These are phyloP conservation scores for Caenorhabditis inopinata DNA, from an alignment of 1,140 invertebrate species.

Conservation along the genomic window DNA sequence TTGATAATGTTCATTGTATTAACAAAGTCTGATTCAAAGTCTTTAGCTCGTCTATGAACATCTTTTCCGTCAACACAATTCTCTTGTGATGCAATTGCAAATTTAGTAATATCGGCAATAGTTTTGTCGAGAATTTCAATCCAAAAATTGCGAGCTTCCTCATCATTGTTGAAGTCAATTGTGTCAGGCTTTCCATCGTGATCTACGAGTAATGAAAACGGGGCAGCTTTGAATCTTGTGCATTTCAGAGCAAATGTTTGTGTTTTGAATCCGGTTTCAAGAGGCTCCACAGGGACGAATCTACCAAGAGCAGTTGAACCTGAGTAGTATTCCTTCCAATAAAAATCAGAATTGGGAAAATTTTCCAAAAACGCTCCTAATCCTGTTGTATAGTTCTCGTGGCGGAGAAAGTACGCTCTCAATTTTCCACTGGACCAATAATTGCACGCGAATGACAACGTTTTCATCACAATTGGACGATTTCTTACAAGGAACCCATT, in stretches of 20 bases:
- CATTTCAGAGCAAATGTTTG: slow-evolving; percentile 52
- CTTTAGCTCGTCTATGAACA: slow-evolving; percentile 77
- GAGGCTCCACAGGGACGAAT: slow-evolving; percentile 67
- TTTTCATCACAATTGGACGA: slow-evolving; percentile 78
- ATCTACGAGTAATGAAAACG: slow-evolving; percentile 72
- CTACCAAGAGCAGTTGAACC: slow-evolving; percentile 75
- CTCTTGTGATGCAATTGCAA: slow-evolving; percentile 77
- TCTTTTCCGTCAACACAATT: slow-evolving; percentile 71
- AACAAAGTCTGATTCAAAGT: slow-evolving; percentile 82
- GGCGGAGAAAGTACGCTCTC: slow-evolving; percentile 75
- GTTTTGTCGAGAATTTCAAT: slow-evolving; percentile 83
- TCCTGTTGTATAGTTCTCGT: slow-evolving; percentile 78
- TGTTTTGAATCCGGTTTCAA: slow-evolving; percentile 47
- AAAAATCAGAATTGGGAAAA: slow-evolving; percentile 71
- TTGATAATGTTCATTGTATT: slow-evolving; percentile 73
- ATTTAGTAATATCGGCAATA: slow-evolving; percentile 67
- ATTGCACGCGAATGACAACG: slow-evolving; percentile 76
- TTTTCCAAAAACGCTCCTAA: slow-evolving; percentile 75
- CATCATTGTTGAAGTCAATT: slow-evolving; percentile 81
- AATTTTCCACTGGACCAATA: slow-evolving; percentile 75
- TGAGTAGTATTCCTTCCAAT: slow-evolving; percentile 78
- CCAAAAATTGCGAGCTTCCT: slow-evolving; percentile 87
- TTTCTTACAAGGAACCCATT: slow-evolving; percentile 78
- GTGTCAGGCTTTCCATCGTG: slow-evolving; percentile 75
- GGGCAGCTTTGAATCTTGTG: slow-evolving; percentile 43